phyloP scores from a whole-genome alignment of 1,140 invertebrate species.

The Lasaia peninsularis region DNA sequence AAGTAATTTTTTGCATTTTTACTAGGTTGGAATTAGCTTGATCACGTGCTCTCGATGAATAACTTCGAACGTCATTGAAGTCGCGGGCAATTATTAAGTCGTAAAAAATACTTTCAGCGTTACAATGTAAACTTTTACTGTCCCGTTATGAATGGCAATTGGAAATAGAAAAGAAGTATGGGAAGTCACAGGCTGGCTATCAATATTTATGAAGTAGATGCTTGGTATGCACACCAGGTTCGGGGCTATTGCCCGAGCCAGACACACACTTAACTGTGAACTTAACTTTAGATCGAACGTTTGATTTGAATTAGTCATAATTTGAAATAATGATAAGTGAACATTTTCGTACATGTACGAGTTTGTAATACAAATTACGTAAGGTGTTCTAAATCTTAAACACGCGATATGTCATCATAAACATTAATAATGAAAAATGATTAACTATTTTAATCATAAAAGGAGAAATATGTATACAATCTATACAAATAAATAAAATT shows the following conservation, averaged over 20 bases:
- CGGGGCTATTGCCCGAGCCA: slow-evolving; percentile 44
- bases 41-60: too few relatives aligned
- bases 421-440: too few relatives aligned
- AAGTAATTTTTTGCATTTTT: too few relatives aligned
- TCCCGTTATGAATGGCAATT: slow-evolving; percentile 23
- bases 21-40: too few relatives aligned
- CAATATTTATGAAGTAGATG: slow-evolving; percentile 57
- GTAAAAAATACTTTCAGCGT: neutral
- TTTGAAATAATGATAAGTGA: neutral
- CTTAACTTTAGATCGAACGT: slow-evolving; percentile 8
- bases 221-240: slow-evolving; percentile 49
- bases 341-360: neutral
- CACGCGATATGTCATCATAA: too few relatives aligned
- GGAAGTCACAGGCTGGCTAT: slow-evolving; percentile 25
- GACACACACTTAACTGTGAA: slow-evolving; percentile 6
- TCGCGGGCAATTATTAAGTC: neutral
- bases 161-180: slow-evolving; percentile 18
- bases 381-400: neutral
- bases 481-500: too few relatives aligned
- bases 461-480: too few relatives aligned
- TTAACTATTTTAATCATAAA: too few relatives aligned
- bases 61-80: too few relatives aligned
- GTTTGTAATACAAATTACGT: neutral
- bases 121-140: neutral
- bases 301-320: neutral